A percentile compares a stretch with the other conserved stretches of the same genome.
Conservation (phyloP, 2,113 vertebrate species). For the Apodemus sylvaticus region DNA sequence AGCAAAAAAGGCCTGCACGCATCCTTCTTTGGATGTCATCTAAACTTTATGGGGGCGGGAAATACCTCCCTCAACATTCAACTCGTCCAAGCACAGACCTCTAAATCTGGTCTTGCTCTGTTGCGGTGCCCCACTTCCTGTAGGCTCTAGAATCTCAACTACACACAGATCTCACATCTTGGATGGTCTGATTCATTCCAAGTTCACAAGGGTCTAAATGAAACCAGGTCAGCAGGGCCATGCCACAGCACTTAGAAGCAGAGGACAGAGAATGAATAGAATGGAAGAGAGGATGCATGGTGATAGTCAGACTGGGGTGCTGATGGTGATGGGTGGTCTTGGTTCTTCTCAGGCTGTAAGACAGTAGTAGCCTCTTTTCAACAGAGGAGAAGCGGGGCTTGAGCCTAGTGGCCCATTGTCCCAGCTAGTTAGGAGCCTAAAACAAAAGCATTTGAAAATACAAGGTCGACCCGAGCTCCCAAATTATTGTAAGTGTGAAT, state of each 20-base stretch:
- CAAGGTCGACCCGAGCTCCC: not conserved
- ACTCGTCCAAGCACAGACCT: not conserved
- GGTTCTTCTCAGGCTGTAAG: not conserved
- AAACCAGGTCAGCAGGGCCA: not conserved
- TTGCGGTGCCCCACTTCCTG: not conserved
- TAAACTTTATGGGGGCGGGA: not conserved
- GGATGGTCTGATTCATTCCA: not conserved
- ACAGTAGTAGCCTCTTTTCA: not conserved
- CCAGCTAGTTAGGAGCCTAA: not conserved
- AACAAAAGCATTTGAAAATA: not conserved
- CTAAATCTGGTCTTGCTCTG: not conserved
- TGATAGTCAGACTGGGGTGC: not conserved
- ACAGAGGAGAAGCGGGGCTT: not conserved
- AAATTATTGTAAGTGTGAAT: not conserved
- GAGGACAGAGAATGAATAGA: too few species aligned
- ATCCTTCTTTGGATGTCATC: not conserved
- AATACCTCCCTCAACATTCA: not conserved
- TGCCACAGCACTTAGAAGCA: not conserved
- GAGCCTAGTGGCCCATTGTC: not conserved
- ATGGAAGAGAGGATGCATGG: not conserved
- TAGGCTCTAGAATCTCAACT: not conserved
- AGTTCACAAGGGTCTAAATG: not conserved
- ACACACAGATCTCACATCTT: not conserved
- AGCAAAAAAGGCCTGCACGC: not conserved
- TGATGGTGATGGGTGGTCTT: not conserved